phyloP scores from a whole-genome alignment of 1,140 invertebrate genomes.

The Leguminivora glycinivorella region DNA sequence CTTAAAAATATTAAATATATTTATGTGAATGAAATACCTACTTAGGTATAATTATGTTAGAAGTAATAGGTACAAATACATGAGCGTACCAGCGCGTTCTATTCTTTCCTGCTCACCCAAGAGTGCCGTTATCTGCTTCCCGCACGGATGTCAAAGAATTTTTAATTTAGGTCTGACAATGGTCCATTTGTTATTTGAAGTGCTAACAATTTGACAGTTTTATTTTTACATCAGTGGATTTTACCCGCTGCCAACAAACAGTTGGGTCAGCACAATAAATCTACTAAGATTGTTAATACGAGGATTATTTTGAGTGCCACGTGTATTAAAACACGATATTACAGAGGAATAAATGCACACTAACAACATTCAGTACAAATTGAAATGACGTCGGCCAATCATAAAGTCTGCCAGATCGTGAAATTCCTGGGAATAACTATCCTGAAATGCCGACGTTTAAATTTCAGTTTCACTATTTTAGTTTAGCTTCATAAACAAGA shows the following conservation, averaged over 20 bases:
- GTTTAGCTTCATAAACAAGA: no score
- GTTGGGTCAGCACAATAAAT: constrained; percentile 4
- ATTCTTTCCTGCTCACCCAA: not conserved
- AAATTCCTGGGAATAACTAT: no score
- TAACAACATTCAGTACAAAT: not conserved
- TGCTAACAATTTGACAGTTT: not conserved
- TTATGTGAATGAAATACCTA: no score
- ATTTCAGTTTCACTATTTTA: no score
- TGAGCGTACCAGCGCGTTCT: not conserved
- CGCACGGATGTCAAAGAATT: not conserved
- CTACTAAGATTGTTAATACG: not conserved
- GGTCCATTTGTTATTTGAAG: constrained; percentile 21
- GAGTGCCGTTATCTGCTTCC: not conserved
- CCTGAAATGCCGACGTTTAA: no score
- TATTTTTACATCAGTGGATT: not conserved
- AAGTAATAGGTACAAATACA: no score
- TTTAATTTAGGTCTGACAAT: constrained; percentile 23
- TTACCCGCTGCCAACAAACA: not conserved
- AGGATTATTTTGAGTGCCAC: not conserved
- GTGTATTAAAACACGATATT: not conserved
- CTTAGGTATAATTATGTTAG: no score
- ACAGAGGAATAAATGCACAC: not conserved
- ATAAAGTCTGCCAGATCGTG: no score
- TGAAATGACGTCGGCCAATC: no score
- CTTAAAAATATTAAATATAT: no score